Percentiles rank a stretch among this genome's conserved stretches.
phyloP scores from a whole-genome alignment of 2,888 invertebrate species.

The Silvanus unidentatus region DNA sequence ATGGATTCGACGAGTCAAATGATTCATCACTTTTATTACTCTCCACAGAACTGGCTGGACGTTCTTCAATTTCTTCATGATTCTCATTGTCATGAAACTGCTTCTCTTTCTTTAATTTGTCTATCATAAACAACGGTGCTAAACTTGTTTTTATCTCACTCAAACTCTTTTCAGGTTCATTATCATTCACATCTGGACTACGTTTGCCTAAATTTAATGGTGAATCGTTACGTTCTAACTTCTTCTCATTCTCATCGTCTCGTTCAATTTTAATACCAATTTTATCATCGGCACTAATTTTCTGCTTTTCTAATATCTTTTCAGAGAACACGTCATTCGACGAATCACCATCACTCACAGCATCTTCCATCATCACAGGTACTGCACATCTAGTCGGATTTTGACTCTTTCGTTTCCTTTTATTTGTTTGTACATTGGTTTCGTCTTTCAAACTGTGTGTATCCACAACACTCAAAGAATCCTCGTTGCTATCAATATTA shows the following conservation, averaged over 20 bases:
- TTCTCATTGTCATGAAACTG: conserved; percentile 31
- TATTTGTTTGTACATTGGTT: conserved; percentile 57
- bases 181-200: conserved; percentile 45
- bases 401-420: conserved; percentile 80
- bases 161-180: conserved; percentile 39
- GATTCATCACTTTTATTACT: conserved; percentile 56
- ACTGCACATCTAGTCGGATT: conserved; percentile 80
- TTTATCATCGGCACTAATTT: conserved; percentile 22
- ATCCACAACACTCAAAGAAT: conserved; percentile 53
- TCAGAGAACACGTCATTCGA: conserved; percentile 51
- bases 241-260: conserved; percentile 20
- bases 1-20: conserved; percentile 61
- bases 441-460: conserved; percentile 53
- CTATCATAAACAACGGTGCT: conserved; percentile 42
- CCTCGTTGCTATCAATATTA: conserved; percentile 62
- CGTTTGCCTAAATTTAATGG: conserved; percentile 47
- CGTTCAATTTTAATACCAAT: conserved; percentile 24
- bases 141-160: conserved; percentile 44
- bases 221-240: conserved; percentile 31
- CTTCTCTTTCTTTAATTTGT: conserved; percentile 45
- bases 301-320: conserved; percentile 14
- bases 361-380: conserved; percentile 51
- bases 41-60: conserved; percentile 51
- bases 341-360: conserved; percentile 56
- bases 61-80: conserved; percentile 42